Base-by-base conservation (phyloP, 2,888 invertebrate genomes). In the Allophyes oxyacanthae region DNA sequence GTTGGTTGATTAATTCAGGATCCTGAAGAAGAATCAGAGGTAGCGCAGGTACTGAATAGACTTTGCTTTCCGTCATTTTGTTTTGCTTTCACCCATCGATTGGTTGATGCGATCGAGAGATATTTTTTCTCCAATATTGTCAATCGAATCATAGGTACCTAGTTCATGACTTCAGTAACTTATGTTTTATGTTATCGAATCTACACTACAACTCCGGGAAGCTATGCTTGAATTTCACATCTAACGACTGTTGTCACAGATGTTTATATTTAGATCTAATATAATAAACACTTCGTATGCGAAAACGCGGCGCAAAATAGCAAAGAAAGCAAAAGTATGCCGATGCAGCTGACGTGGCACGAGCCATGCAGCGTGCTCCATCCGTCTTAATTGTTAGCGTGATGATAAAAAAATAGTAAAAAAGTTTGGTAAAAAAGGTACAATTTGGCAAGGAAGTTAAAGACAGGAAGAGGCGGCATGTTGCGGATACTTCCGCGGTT, bases 401-500 rank as follows among this genome's bases (percentile, higher is more conserved):
- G 61, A 54, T 73, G 67, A 64, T 64, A 77, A 84, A 77, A 84
- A 85, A 80, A 59, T 33, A 20, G 51, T 71, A 81, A 87, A 89
- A 89, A 83, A 79, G 59, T 61, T 66, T 41, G 50, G 74, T 76
- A 79, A 84, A 89, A 89, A 90, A 89, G 82, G 79, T 72, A 79
- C 83, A 89, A 90, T 90, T 92, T 90, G 85, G 89, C 87, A 83
- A 85, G 85, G 83, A 88, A 86, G 83, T 81, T 83, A 82, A 84
- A 87, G 87, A 87, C 91, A 89, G 92, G 92, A 92, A 92, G 92
- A 91, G 90, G 89, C 82, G 88, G 89, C 88, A 85, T 86, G 79
- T 86, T 91, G 93, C 78, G 92, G 92, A 79, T 71, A 90, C 90
- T 93, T 93, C 93, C 93, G 93, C 73, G 92, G 91, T 91, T 81